Conservation (phyloP, 2,888 invertebrate species). For the Nasonia oneida region DNA sequence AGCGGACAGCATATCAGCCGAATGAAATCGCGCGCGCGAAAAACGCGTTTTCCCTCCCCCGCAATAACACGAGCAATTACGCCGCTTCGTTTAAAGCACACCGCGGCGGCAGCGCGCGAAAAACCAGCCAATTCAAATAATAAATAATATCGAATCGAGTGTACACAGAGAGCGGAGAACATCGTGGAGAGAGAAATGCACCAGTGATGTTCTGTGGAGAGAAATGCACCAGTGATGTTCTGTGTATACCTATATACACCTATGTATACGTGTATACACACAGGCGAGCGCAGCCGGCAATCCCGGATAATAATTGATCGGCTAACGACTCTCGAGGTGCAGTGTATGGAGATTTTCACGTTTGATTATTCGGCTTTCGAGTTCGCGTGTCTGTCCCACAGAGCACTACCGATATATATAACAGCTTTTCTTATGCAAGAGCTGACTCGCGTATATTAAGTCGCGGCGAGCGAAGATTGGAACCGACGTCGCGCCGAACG, state of each 20-base stretch:
- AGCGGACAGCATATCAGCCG: background rate
- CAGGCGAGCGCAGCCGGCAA: background rate
- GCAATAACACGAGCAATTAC: background rate
- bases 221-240: background rate
- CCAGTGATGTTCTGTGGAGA: background rate
- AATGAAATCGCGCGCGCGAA: background rate
- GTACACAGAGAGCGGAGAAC: background rate
- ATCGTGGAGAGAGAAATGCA: background rate
- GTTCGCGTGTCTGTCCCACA: background rate
- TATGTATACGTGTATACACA: background rate
- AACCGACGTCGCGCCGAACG: background rate
- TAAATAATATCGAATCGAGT: conserved; percentile 1
- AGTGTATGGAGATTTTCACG: conserved; percentile 26
- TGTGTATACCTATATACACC: background rate
- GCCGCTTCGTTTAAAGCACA: background rate
- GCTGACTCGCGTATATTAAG: background rate
- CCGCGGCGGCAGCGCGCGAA: background rate
- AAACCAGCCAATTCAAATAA: background rate
- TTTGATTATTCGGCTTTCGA: conserved; percentile 35
- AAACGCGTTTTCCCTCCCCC: background rate
- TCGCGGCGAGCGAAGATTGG: background rate
- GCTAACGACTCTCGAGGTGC: conserved; percentile 15
- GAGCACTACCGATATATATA: background rate
- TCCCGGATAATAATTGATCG: conserved; percentile 20
- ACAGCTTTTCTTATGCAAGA: background rate